Conservation (phyloP, 2,888 invertebrate genomes). For the Eupsilia transversa region DNA sequence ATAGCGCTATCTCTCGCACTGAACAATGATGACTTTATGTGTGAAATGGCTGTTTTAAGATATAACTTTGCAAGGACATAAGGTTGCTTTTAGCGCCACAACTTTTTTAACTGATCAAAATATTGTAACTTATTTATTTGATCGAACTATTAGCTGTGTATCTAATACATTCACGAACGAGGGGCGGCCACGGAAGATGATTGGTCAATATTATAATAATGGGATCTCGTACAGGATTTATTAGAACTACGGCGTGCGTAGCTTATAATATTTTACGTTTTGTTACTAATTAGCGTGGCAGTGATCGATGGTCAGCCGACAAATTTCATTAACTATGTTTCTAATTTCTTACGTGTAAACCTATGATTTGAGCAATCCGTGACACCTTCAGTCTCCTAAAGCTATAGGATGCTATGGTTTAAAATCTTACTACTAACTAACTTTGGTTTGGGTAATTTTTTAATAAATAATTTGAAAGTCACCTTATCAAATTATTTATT, state of each 20-base stretch:
- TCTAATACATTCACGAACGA: not conserved
- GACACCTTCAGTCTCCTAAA: conserved; percentile 39
- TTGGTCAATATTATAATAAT: not conserved
- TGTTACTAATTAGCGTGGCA: not conserved
- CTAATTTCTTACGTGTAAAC: conserved; percentile 1
- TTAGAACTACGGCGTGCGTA: not conserved
- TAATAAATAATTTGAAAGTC: conserved; percentile 2
- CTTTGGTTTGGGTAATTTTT: not conserved
- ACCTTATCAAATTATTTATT: too few relatives aligned
- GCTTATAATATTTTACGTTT: not conserved
- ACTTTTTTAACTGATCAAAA: not conserved
- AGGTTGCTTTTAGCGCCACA: not conserved
- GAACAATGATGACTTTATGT: not conserved
- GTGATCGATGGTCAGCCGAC: not conserved
- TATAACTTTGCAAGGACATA: not conserved
- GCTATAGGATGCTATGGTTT: conserved; percentile 44
- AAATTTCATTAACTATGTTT: conserved; percentile 3
- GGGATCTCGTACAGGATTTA: conserved; percentile 4
- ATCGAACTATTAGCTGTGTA: not conserved
- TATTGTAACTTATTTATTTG: too few relatives aligned
- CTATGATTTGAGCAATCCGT: conserved; percentile 35
- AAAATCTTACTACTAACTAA: not conserved
- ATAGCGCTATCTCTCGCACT: not conserved
- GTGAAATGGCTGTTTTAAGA: not conserved
- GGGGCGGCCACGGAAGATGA: not conserved